Evolutionary conservation across 2,888 invertebrate genomes (phyloP), one percentile per base, ranked within the genome.

Genomic region (Dichetophora obliterata): DNA sequence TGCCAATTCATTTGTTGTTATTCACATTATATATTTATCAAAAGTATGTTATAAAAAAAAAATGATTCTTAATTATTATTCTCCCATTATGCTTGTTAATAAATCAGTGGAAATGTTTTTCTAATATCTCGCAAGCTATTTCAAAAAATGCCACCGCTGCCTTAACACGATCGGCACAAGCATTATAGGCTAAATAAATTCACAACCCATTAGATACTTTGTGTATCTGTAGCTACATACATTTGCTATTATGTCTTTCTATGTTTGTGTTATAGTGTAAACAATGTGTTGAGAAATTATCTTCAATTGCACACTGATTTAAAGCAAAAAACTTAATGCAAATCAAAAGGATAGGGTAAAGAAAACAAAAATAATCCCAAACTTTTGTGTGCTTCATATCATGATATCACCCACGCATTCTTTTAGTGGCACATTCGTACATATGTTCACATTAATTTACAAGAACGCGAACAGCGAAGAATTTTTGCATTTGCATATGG

Each of bases 221-320:
- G 34, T 14, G 34, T 34, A 11, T 19, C 19, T 34, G 2, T 19
- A 52, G 48, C 72, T 63, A 68, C 24, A 54, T 27, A 76, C 70
- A 73, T 50, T 22, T 1, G 54, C 31, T 9, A 4, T 3, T 27
- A 31, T 63, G n/a, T 31, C 34, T 31, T n/a, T 31, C 22, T 54
- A 19, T 54, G 22, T 54, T 54, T 54, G 22, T 22, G n/a, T 4
- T 59, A 24, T 65, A 9, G 68, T 50, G 68, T 68, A 50, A 50
- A 48, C 68, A 50, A 22, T 22, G 8, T 37, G 66, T 34, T 43
- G 66, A 50, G 50, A 27, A 50, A 24, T 50, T 16, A 50, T 50
- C 22, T 68, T 68, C 50, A 68, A 68, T 68, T 68, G 68, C 50
- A 68, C 27, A 68, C 24, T 24, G 50, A 68, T 68, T 24, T 16